These are phyloP conservation scores for Denticeps clupeoides DNA, from an alignment of 2,797 vertebrate species.

Conservation along the genomic window DNA sequence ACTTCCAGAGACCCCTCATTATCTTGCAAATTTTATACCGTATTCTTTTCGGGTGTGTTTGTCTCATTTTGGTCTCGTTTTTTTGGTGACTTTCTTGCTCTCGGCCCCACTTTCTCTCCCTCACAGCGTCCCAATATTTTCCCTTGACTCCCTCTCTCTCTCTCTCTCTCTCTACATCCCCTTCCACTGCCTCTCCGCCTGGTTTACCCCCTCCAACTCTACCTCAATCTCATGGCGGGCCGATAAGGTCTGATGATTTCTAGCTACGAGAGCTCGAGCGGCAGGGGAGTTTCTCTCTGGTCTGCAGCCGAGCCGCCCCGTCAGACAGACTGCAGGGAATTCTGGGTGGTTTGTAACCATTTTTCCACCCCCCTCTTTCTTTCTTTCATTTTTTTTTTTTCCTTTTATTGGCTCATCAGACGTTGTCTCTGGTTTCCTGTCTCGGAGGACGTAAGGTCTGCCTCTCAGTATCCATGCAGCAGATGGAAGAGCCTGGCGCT, in stretches of 20 bases:
- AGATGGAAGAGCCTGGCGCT: conserved; percentile 3
- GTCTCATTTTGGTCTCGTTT: no score
- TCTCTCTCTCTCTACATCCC: not conserved
- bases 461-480: not conserved
- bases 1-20: no score
- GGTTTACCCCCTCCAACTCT: not conserved
- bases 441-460: conserved; percentile 2
- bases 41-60: no score
- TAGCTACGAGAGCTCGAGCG: conserved; percentile 57
- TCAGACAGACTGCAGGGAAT: conserved; percentile 19
- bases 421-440: conserved; percentile 2
- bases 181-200: not conserved
- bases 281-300: conserved; percentile 53
- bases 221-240: conserved; percentile 36
- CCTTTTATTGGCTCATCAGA: not conserved
- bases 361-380: conserved; percentile 4
- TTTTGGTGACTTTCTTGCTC: conserved; percentile 8
- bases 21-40: no score
- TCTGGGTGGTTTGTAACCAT: conserved; percentile 19
- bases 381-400: not conserved
- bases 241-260: conserved; percentile 61
- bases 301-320: conserved; percentile 46
- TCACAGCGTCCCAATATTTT: not conserved
- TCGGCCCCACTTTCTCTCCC: conserved; percentile 10
- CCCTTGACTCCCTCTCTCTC: not conserved